phyloP scores from a whole-genome alignment of 2,888 invertebrate genomes.

The Uloborus plumipes region DNA sequence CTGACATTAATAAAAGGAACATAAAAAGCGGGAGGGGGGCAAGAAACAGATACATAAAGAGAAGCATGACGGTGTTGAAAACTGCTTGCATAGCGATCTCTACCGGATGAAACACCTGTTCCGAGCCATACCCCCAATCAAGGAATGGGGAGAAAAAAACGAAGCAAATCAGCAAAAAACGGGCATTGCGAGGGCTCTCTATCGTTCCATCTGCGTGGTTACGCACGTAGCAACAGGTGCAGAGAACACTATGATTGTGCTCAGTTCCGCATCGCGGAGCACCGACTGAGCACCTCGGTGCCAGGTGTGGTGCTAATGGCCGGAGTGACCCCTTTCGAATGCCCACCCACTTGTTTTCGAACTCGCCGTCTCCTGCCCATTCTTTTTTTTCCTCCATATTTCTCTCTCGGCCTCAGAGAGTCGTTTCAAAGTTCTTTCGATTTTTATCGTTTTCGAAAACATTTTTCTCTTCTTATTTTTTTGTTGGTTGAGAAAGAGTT shows the following conservation, averaged over 20 bases:
- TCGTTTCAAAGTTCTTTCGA: slow-evolving; percentile 4
- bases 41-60: no score
- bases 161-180: not conserved
- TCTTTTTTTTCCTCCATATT: slow-evolving; percentile 6
- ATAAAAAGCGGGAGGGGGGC: no score
- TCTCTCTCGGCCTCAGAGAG: not conserved
- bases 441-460: slow-evolving; percentile 10
- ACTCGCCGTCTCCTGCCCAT: not conserved
- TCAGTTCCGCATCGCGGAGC: slow-evolving; percentile 51
- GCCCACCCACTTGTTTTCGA: slow-evolving; percentile 13
- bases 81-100: slow-evolving; percentile 27
- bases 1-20: no score
- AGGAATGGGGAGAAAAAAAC: not conserved
- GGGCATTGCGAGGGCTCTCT: slow-evolving; percentile 27
- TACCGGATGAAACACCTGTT: slow-evolving; percentile 45
- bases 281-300: slow-evolving; percentile 14
- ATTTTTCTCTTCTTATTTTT: slow-evolving; percentile 8
- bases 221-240: slow-evolving; percentile 36
- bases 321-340: slow-evolving; percentile 50
- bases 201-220: slow-evolving; percentile 30
- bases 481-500: not conserved
- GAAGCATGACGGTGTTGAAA: no score
- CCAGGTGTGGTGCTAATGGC: slow-evolving; percentile 61
- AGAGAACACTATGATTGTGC: slow-evolving; percentile 32
- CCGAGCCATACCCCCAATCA: slow-evolving; percentile 23